Base-by-base conservation (phyloP, 92 coral and sea anemone species). In the Hydrozoanthus gracilis region DNA sequence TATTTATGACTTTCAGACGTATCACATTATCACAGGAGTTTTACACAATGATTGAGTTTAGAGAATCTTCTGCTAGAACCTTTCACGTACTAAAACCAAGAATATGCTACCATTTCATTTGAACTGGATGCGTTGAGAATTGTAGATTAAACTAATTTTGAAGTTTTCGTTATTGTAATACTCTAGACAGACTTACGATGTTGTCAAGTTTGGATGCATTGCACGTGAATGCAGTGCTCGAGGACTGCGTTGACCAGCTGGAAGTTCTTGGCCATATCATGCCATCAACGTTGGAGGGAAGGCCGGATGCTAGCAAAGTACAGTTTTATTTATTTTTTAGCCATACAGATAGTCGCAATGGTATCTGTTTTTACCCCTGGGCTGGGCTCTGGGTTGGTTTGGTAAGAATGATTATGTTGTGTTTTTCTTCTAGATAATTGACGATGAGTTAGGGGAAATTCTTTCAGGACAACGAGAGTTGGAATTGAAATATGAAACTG, bases 261-360 rank as follows among this genome's bases (percentile, higher is more conserved):
- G 98, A 98, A 6, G 93, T 96, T 79, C 92, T 96, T 74, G 99
- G 99, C 27, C 98, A 96, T 77, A 96, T 96, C 51, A 96, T 96
- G 99, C 99, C 98, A 5, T 71, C 96, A 5, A 89, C 96, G 6
- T 65, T 96, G 5, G 98, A 96, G 56, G 98, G 99, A 44, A 89
- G 94, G 48, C 86, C 93, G 45, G 99, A 96, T 84, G 96, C 98
- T 8, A 88, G 87, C 50, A 92, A 92, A 95, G 97, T 93, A 71
- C 45, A 17, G 5, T 16, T 67, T 4, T 16, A 0, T 67, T 67
- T 7, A 13, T 1, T 17, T 10, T 13, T 15, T 61, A 10, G 5
- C 12, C 2, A 0, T 5, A 61, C 15, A 61, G 15, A 61, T 61
- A 64, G 7, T 64, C 7, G 4, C 4, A 4, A 15, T 15, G 15